A percentile compares a stretch with the other conserved stretches of the same genome.
Evolutionary conservation across 2,797 vertebrate genomes (phyloP).

Genomic region (Sciurus carolinensis): DNA sequence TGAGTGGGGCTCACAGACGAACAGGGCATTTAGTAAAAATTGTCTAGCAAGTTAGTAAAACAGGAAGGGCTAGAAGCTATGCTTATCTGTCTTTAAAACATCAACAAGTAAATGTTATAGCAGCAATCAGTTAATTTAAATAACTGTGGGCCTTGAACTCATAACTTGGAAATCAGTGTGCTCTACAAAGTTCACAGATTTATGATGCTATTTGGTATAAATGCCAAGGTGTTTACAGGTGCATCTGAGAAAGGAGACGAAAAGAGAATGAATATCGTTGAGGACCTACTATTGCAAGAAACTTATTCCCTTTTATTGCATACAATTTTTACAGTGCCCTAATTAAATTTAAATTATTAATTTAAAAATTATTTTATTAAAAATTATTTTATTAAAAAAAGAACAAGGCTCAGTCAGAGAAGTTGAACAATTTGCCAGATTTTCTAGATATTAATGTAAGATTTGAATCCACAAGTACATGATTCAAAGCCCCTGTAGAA

Average conservation of each 20-base stretch:
- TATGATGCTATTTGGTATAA: not conserved
- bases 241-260: not conserved
- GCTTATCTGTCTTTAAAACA: not conserved
- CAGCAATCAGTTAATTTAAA: not conserved
- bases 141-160: not conserved
- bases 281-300: not conserved
- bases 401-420: not conserved
- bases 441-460: not conserved
- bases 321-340: not conserved
- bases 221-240: not conserved
- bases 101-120: not conserved
- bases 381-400: not conserved
- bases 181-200: not conserved
- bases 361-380: too few species aligned
- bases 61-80: not conserved
- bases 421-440: not conserved
- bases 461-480: not conserved
- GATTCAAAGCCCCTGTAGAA: not conserved
- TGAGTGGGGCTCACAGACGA: not conserved
- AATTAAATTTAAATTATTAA: not conserved
- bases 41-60: not conserved
- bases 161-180: slow-evolving; percentile 16
- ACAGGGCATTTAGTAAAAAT: not conserved
- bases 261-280: not conserved
- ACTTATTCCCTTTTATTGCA: not conserved